Base-by-base conservation (phyloP, 2,888 invertebrate genomes). In the Plemyria rubiginata region DNA sequence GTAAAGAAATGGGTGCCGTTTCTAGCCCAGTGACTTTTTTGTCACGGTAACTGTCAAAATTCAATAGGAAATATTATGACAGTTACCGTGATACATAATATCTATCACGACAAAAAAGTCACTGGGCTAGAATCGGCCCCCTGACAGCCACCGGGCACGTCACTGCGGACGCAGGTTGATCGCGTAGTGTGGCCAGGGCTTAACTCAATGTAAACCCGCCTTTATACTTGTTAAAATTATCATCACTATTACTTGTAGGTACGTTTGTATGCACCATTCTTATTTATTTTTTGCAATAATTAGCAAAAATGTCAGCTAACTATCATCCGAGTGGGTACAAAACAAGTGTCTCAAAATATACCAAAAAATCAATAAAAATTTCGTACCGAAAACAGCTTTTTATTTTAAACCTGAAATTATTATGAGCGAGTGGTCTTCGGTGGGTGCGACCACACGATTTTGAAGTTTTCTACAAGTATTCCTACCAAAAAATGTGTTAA, bases 351-450 rank as follows among this genome's bases (percentile, higher is more conserved):
- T 87, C 87, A 87, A 88, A 88, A 49, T 87, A 86, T 86, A 87
- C 86, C 86, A 88, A 90, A 90, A 90, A 88, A 86, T 68, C 74
- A 79, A 88, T 88, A 88, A 89, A 87, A 81, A 85, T 87, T 89
- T 88, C 88, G 80, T 88, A 90, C 81, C 85, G 82, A 83, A 70
- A 62, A 63, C 61, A 67, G 66, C 60, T 79, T 84, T 83, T 75
- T 75, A 70, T 79, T 66, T 54, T 6, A 5, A 32, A 32, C 32
- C 32, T 32, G 32, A 32, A 32, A 29, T 29, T 22, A 3, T 22
- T 2, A 22, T 22, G 22, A 22, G 22, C n/a, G 22, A 22, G 22
- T 22, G 22, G 22, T 22, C 22, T 22, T 3, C 1, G 22, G 22
- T 22, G 22, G 22, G 3, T 22, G 1, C 22, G 22, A 22, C 22